Evolutionary conservation across 2,797 vertebrate genomes (phyloP).

Genomic region (Catharus ustulatus): DNA sequence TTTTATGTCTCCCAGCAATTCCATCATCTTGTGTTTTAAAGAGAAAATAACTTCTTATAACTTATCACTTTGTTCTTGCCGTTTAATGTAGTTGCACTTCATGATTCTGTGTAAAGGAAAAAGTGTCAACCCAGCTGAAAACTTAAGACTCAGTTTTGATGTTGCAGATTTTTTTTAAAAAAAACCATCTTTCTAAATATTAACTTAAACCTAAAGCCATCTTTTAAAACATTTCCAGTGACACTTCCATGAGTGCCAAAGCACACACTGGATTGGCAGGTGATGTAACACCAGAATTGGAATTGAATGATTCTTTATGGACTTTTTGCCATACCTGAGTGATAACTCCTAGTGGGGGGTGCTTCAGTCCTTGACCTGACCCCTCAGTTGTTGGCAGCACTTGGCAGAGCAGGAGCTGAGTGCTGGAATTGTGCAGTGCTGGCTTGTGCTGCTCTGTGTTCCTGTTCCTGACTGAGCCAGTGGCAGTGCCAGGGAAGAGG

Average conservation of each 20-base stretch:
- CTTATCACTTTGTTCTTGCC: neutral
- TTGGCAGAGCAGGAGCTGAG: neutral
- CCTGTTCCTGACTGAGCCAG: neutral
- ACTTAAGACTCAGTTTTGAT: neutral
- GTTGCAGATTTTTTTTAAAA: neutral
- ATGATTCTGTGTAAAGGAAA: neutral
- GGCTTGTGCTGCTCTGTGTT: neutral
- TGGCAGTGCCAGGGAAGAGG: slow-evolving; percentile 30
- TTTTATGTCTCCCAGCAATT: neutral
- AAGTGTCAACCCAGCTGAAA: rapidly evolving
- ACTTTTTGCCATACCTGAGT: neutral
- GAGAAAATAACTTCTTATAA: neutral
- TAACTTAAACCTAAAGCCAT: too few relatives aligned
- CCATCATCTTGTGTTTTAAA: neutral
- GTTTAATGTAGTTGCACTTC: neutral
- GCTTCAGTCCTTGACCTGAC: neutral
- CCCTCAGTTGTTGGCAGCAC: neutral
- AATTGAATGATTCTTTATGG: neutral
- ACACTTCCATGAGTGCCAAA: neutral
- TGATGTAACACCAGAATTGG: neutral
- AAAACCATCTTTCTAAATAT: neutral
- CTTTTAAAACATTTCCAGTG: neutral
- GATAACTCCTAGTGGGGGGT: neutral
- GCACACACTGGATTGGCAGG: neutral
- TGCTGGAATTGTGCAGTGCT: neutral